Evolutionary conservation across 2,797 vertebrate species (phyloP).

Genomic region (Babyrousa celebensis): DNA sequence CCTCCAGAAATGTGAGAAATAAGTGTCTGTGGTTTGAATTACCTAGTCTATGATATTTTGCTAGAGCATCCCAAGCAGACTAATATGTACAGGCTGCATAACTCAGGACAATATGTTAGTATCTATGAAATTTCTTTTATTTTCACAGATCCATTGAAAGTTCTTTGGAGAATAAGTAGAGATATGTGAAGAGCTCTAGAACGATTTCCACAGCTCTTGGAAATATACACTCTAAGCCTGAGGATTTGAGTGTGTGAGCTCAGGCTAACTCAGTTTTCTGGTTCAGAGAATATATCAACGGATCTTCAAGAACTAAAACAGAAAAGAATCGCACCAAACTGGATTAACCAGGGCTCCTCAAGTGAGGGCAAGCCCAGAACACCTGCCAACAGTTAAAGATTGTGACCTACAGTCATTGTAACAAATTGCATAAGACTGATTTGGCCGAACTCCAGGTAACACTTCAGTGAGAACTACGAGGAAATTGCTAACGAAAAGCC

Average conservation of each 20-base stretch:
- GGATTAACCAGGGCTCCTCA: constrained; percentile 63
- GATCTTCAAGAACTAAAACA: constrained; percentile 70
- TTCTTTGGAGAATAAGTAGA: constrained; percentile 7
- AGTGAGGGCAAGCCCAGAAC: constrained; percentile 80
- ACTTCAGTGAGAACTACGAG: constrained; percentile 73
- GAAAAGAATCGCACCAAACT: constrained; percentile 71
- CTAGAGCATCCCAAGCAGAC: not conserved
- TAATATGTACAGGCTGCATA: not conserved
- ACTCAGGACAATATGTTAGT: not conserved
- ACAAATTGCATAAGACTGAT: constrained; percentile 73
- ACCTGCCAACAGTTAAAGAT: constrained; percentile 76
- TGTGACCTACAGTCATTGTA: constrained; percentile 75
- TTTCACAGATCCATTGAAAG: constrained; percentile 50
- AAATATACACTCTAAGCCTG: constrained; percentile 9
- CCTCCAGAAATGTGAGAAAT: not conserved
- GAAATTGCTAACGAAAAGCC: constrained; percentile 74
- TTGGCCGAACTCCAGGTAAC: constrained; percentile 77
- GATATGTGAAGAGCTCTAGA: constrained; percentile 33
- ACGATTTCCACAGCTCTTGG: constrained; percentile 45
- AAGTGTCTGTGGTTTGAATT: not conserved
- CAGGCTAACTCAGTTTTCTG: constrained; percentile 67
- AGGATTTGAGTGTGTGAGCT: constrained; percentile 50
- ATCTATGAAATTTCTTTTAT: not conserved
- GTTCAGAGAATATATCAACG: constrained; percentile 50
- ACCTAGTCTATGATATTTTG: not conserved